Percentiles rank a stretch among this genome's conserved stretches.
These are phyloP conservation scores for Sebastes aleutianus DNA, from an alignment of 2,797 vertebrate genomes.

Conservation along the genomic window DNA sequence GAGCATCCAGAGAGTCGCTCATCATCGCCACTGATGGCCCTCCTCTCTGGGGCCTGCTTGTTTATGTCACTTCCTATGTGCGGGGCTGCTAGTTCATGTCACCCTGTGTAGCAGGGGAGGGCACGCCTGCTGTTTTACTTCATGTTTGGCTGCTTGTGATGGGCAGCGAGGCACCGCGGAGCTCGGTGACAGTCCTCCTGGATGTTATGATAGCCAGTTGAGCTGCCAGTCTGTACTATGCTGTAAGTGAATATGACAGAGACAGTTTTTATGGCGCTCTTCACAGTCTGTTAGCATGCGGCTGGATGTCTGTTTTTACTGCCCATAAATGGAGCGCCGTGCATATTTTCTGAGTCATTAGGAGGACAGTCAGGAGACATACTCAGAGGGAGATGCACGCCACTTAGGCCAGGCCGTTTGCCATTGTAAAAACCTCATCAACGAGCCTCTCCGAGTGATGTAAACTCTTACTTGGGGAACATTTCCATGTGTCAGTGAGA, in stretches of 20 bases:
- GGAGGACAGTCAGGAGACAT: conserved; percentile 72
- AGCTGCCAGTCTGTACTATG: conserved; percentile 54
- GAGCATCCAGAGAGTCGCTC: conserved; percentile 86
- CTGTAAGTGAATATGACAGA: conserved; percentile 75
- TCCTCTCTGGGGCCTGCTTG: conserved; percentile 86
- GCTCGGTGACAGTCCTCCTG: conserved; percentile 51
- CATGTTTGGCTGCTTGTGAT: conserved; percentile 72
- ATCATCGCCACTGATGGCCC: conserved; percentile 88
- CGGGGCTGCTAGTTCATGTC: conserved; percentile 81
- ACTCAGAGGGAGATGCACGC: conserved; percentile 56
- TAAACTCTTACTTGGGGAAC: conserved; percentile 67
- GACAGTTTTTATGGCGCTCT: conserved; percentile 74
- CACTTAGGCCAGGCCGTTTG: conserved; percentile 68
- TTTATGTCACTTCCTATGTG: conserved; percentile 91
- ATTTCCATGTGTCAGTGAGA: conserved; percentile 71
- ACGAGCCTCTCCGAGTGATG: conserved; percentile 60
- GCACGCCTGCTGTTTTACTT: conserved; percentile 75
- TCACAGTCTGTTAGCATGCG: conserved; percentile 75
- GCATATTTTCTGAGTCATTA: conserved; percentile 80
- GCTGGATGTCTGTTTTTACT: conserved; percentile 77
- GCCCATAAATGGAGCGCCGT: conserved; percentile 77
- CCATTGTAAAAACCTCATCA: conserved; percentile 72
- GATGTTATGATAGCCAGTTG: conserved; percentile 73
- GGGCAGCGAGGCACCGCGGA: conserved; percentile 40
- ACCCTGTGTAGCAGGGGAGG: conserved; percentile 63